phyloP scores from a whole-genome alignment of 35 echinoderm and acorn worm species.

The Ophioderma brevispina region DNA sequence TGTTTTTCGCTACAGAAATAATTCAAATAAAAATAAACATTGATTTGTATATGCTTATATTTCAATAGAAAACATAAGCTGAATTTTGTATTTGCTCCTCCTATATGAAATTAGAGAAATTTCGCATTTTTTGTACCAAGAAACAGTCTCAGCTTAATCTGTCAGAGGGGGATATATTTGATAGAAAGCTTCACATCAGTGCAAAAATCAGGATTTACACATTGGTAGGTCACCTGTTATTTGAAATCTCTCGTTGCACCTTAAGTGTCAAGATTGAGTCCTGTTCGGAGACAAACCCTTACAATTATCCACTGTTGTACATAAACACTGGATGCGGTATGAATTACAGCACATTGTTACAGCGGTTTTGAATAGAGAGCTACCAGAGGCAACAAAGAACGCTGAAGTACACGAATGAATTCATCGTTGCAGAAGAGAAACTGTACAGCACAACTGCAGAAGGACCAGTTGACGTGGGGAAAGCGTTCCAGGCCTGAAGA shows the following conservation, averaged over 20 bases:
- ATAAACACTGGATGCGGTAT: neutral
- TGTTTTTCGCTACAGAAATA: too few relatives aligned
- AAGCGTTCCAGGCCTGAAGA: conserved; percentile 16
- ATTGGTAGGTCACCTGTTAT: neutral
- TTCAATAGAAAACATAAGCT: too few relatives aligned
- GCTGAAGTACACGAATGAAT: conserved; percentile 55
- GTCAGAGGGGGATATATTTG: neutral
- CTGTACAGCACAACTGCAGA: conserved; percentile 36
- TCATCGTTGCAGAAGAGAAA: conserved; percentile 54
- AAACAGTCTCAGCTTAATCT: too few relatives aligned
- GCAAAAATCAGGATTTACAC: neutral
- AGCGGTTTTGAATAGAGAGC: conserved; percentile 21
- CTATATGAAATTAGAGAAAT: too few relatives aligned
- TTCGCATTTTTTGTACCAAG: neutral
- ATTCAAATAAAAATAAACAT: too few relatives aligned
- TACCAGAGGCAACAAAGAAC: conserved; percentile 52
- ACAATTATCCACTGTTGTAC: neutral
- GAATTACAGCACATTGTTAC: conserved; percentile 9
- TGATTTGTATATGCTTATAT: too few relatives aligned
- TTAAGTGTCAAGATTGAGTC: neutral
- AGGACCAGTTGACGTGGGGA: conserved; percentile 40
- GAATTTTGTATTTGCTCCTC: too few relatives aligned
- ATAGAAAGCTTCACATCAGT: neutral
- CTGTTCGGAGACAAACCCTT: neutral
- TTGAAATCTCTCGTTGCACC: neutral